phyloP scores from a whole-genome alignment of 1,140 invertebrate species.

The Fopius arisanus region DNA sequence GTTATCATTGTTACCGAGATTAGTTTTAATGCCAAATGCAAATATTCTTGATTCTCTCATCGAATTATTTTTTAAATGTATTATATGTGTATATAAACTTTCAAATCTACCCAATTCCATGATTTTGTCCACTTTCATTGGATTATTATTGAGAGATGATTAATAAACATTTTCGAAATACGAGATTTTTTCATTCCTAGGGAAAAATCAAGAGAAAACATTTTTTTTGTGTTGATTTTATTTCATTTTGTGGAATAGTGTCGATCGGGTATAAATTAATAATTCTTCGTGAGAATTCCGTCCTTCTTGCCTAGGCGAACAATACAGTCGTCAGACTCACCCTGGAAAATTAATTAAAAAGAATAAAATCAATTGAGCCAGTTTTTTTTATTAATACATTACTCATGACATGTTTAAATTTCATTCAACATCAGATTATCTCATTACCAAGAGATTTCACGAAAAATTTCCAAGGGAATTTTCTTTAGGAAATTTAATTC shows the following conservation, averaged over 20 bases:
- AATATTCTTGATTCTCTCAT: not conserved
- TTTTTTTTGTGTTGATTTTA: slow-evolving; percentile 19
- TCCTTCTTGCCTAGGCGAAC: slow-evolving; percentile 93
- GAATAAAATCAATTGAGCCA: not conserved
- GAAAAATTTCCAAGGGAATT: not conserved
- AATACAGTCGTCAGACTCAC: slow-evolving; percentile 98
- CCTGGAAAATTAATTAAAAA: slow-evolving; percentile 65
- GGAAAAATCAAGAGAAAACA: no score
- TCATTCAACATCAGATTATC: no score
- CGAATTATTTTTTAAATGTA: slow-evolving; percentile 26
- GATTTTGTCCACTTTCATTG: not conserved
- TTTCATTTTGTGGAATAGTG: slow-evolving; percentile 24
- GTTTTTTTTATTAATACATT: not conserved
- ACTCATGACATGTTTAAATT: no score
- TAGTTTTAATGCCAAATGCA: not conserved
- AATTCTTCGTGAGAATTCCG: slow-evolving; percentile 86
- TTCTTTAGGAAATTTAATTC: not conserved
- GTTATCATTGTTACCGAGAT: not conserved
- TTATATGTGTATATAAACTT: slow-evolving; percentile 34
- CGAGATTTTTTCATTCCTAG: no score
- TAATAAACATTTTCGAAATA: no score
- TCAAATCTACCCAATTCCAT: not conserved
- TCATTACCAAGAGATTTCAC: no score
- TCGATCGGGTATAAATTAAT: slow-evolving; percentile 44
- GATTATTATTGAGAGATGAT: not conserved